Conservation (phyloP, 2,797 vertebrate genomes). For the Coranthus polyacanthus region DNA sequence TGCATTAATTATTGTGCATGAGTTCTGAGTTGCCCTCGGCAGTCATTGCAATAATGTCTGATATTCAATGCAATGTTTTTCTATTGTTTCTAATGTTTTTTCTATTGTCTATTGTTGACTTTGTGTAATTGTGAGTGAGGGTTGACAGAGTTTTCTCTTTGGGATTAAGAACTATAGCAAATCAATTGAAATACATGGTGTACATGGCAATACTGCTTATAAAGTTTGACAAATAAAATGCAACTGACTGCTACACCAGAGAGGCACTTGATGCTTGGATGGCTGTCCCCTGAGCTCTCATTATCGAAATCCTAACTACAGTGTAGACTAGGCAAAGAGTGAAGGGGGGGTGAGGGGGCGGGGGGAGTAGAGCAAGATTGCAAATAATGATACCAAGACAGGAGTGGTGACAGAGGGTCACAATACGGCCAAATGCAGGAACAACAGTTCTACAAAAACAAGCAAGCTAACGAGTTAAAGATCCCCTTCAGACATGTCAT, state of each 20-base stretch:
- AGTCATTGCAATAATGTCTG: not conserved
- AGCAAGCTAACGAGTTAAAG: not conserved
- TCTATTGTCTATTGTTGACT: not conserved
- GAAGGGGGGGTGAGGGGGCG: no score
- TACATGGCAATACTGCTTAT: conserved; percentile 3
- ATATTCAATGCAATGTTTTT: not conserved
- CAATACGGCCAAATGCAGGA: not conserved
- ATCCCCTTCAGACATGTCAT: no score
- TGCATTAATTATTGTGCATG: not conserved
- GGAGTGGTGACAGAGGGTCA: not conserved
- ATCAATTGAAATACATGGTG: conserved; percentile 12
- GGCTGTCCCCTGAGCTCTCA: conserved; percentile 51
- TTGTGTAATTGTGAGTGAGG: no score
- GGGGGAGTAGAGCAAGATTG: conserved; percentile 36
- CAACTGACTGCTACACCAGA: conserved; percentile 17
- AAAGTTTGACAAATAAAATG: conserved; percentile 7
- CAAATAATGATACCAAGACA: conserved; percentile 25
- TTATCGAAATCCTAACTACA: conserved; percentile 27
- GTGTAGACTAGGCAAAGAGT: conserved; percentile 5
- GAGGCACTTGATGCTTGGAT: conserved; percentile 15
- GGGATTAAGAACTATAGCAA: conserved; percentile 9
- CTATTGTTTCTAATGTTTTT: no score
- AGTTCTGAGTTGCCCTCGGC: not conserved
- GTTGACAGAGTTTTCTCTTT: not conserved
- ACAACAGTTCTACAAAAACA: not conserved